Evolutionary conservation across 2,797 vertebrate species (phyloP).

Genomic region (Micromesistius poutassou): DNA sequence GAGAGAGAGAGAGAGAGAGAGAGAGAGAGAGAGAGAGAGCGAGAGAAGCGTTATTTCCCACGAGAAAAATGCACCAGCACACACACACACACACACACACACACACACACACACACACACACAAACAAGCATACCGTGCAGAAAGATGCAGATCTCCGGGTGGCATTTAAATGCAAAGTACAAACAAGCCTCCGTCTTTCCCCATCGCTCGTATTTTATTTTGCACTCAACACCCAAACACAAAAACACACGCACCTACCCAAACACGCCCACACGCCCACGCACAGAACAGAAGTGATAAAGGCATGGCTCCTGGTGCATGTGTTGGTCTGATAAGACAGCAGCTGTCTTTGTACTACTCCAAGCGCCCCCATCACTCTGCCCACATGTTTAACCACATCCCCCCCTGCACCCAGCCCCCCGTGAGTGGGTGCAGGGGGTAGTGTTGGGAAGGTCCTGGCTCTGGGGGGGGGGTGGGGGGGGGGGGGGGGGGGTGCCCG

Average conservation of each 20-base stretch:
- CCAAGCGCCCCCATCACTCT: background rate
- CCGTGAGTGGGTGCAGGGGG: background rate
- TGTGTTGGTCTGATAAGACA: conserved; percentile 60
- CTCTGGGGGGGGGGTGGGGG: no score
- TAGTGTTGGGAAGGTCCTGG: background rate
- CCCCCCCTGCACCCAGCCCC: conserved; percentile 31
- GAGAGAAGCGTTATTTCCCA: no score
- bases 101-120: background rate
- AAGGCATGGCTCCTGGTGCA: conserved; percentile 33
- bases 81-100: no score
- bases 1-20: no score
- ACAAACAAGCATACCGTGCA: conserved; percentile 31
- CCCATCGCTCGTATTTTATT: background rate
- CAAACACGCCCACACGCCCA: no score
- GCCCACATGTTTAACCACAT: conserved; percentile 47
- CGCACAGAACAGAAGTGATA: conserved; percentile 3
- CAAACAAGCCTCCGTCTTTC: conserved; percentile 38
- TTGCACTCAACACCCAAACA: background rate
- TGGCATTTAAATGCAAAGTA: conserved; percentile 64
- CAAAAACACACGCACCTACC: conserved; percentile 32
- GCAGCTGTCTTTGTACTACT: conserved; percentile 63
- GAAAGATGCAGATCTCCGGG: conserved; percentile 52
- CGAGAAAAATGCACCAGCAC: no score
- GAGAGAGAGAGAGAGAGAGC: no score
- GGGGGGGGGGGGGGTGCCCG: no score